phyloP scores from a whole-genome alignment of 2,888 invertebrate species.

The Ctenicera cuprea region DNA sequence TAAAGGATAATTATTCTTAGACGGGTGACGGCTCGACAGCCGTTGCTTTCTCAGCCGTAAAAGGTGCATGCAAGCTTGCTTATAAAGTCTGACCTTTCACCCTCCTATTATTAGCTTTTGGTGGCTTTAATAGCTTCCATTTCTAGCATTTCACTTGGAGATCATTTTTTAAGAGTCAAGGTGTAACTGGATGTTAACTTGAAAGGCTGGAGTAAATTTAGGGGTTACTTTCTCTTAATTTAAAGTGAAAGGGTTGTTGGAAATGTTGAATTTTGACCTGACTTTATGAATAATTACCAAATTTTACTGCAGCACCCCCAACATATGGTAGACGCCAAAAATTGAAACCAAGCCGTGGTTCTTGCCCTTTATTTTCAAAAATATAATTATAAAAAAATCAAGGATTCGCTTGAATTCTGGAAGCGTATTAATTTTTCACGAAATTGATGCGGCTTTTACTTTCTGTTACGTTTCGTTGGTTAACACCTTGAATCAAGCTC shows the following conservation, averaged over 20 bases:
- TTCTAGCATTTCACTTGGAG: constrained; percentile 13
- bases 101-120: constrained; percentile 34
- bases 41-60: constrained; percentile 44
- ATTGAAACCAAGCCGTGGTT: no score
- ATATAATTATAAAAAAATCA: no score
- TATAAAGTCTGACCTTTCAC: constrained; percentile 36
- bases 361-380: no score
- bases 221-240: no score
- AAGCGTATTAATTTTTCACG: no score
- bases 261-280: no score
- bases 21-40: constrained; percentile 48
- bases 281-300: no score
- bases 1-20: constrained; percentile 53
- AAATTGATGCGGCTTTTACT: background rate
- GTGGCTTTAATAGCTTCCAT: constrained; percentile 13
- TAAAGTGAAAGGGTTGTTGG: no score
- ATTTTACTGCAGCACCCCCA: no score
- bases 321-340: no score
- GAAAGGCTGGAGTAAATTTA: no score
- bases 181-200: background rate
- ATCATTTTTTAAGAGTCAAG: background rate
- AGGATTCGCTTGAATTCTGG: no score
- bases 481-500: constrained; percentile 39
- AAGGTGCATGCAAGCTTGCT: constrained; percentile 48
- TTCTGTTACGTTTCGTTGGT: background rate